Evolutionary conservation across 92 coral and sea anemone species (phyloP), one percentile per base, ranked within the genome.

Genomic region (Phymanthus crucifer): DNA sequence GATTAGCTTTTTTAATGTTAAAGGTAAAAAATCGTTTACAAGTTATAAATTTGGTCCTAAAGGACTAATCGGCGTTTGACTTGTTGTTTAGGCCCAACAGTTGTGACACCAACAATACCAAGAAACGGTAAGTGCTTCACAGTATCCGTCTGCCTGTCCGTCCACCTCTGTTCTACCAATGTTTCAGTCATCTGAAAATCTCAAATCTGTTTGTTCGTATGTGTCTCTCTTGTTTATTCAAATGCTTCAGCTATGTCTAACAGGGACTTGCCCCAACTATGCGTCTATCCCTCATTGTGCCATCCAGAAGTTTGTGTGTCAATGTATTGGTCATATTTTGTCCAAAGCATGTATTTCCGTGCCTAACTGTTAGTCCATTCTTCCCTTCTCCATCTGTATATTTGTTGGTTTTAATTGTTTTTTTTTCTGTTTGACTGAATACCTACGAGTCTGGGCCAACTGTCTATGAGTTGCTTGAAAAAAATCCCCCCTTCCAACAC

Each of bases 71-170:
- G n/a, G n/a, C n/a, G 31, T 33, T 38, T 82, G 33, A 34, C 32
- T 38, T 57, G 71, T 78, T 93, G 93, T 6, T 85, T 87, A n/a
- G 46, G 66, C 7, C 93, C 97, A 35, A 92, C 97, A 4, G 75
- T 69, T 12, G 83, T 92, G 11, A 92, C 97, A 3, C 97, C 97
- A 26, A 87, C 93, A 23, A 89, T 58, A 16, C 90, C 93, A 40
- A 81, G 75, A 3, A 89, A 85, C 56, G 68, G 93, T 89, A 26
- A 77, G 92, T 76, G 3, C 34, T 61, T 54, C 64, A 21, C 12
- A 3, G 7, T 26, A 27, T 11, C 68, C 5, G 34, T 61, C 68
- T 0, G 35, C 27, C 67, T 12, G 14, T 31, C 32, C n/a, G n/a
- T n/a, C n/a, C n/a, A n/a, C n/a, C 1, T 26, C 6, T 68, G 45